These are phyloP conservation scores for Gnathonemus longibarbis DNA, from an alignment of 2,113 vertebrate genomes.

Conservation along the genomic window DNA sequence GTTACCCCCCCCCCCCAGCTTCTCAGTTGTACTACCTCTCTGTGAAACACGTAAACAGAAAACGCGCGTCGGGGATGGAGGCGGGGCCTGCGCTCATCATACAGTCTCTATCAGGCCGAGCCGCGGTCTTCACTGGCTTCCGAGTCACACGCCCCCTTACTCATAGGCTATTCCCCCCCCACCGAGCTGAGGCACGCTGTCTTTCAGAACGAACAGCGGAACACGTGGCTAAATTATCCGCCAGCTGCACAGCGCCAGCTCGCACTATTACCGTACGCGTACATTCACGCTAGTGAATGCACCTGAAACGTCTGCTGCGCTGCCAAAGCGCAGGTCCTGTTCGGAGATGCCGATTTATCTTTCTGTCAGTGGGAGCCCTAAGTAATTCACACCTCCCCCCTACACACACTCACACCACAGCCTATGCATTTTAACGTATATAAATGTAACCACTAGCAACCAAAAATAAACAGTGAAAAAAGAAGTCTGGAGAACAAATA, in stretches of 20 bases:
- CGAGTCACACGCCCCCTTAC: background rate
- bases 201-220: background rate
- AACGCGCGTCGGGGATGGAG: fast-evolving
- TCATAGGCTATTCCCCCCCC: background rate
- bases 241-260: background rate
- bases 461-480: background rate
- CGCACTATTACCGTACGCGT: too few species aligned
- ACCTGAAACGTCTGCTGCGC: background rate
- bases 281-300: background rate
- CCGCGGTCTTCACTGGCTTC: background rate
- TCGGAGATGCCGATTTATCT: background rate
- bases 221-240: background rate
- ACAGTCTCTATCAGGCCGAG: background rate
- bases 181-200: background rate
- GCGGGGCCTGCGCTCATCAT: too few species aligned
- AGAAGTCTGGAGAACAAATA: background rate
- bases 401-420: background rate
- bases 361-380: background rate
- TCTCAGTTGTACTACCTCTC: background rate
- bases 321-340: background rate
- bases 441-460: background rate
- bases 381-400: background rate
- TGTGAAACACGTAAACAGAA: background rate
- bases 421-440: background rate
- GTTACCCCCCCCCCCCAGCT: background rate